These are phyloP conservation scores for Omphaloscelis lunosa DNA, from an alignment of 2,888 invertebrate genomes.

Conservation along the genomic window DNA sequence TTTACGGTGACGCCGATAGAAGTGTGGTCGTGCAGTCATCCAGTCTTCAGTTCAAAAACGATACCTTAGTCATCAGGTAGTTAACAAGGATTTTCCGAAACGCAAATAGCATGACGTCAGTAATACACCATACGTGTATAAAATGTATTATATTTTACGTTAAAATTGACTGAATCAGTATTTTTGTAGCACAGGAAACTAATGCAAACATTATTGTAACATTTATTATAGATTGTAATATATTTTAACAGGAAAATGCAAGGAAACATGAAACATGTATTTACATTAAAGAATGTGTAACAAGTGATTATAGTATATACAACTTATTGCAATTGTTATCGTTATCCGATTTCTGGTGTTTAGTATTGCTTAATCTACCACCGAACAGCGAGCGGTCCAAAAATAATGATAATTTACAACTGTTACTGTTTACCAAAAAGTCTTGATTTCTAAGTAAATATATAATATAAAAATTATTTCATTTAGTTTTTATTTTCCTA, in stretches of 20 bases:
- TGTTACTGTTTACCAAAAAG: slow-evolving; percentile 64
- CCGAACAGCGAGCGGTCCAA: slow-evolving; percentile 40
- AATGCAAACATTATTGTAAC: slow-evolving; percentile 45
- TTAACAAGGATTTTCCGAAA: slow-evolving; percentile 55
- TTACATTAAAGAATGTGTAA: slow-evolving; percentile 34
- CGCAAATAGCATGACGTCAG: slow-evolving; percentile 57
- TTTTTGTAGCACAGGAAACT: slow-evolving; percentile 60
- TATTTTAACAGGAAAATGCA: slow-evolving; percentile 56
- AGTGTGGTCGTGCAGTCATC: slow-evolving; percentile 47
- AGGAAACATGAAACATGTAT: slow-evolving; percentile 43
- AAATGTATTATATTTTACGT: slow-evolving; percentile 56
- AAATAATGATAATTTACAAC: slow-evolving; percentile 47
- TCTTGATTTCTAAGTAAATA: slow-evolving; percentile 60
- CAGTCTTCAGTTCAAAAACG: slow-evolving; percentile 35
- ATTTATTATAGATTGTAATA: slow-evolving; percentile 30
- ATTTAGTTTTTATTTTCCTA: slow-evolving; percentile 22
- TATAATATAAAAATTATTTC: slow-evolving; percentile 24
- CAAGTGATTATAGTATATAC: slow-evolving; percentile 38
- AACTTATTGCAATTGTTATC: slow-evolving; percentile 38
- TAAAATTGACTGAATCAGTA: slow-evolving; percentile 66
- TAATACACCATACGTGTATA: slow-evolving; percentile 45
- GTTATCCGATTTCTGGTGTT: slow-evolving; percentile 28
- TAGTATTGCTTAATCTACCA: slow-evolving; percentile 22
- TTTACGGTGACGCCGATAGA: slow-evolving; percentile 16
- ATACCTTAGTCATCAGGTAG: slow-evolving; percentile 41